These are phyloP conservation scores for Pseudochromis fuscus DNA, from an alignment of 2,797 vertebrate species.

Conservation along the genomic window DNA sequence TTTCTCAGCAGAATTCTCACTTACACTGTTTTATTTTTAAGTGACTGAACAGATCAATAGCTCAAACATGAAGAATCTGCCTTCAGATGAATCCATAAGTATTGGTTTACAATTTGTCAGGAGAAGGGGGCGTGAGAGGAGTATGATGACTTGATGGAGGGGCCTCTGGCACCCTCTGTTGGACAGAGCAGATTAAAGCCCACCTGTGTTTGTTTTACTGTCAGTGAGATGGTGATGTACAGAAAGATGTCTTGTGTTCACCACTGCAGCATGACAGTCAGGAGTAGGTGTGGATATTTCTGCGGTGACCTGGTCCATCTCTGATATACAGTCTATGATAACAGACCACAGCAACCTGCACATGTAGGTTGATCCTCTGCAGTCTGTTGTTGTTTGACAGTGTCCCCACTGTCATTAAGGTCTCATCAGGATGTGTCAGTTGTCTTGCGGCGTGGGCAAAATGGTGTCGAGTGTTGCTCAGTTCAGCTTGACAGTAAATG, in stretches of 20 bases:
- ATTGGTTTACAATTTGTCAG: neutral
- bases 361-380: too few relatives aligned
- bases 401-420: neutral
- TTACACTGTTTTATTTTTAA: slow-evolving; percentile 16
- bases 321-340: too few relatives aligned
- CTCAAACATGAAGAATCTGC: slow-evolving; percentile 9
- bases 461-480: too few relatives aligned
- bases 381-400: neutral
- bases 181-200: slow-evolving; percentile 60
- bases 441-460: slow-evolving; percentile 17
- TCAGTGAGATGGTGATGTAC: neutral
- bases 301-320: too few relatives aligned
- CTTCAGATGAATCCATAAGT: neutral
- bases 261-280: too few relatives aligned
- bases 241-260: too few relatives aligned
- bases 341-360: neutral
- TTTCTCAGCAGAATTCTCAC: slow-evolving; percentile 22
- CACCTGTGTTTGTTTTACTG: slow-evolving; percentile 6
- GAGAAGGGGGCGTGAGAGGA: neutral
- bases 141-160: too few relatives aligned
- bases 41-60: neutral
- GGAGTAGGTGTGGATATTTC: too few relatives aligned
- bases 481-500: too few relatives aligned
- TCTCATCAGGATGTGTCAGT: too few relatives aligned
- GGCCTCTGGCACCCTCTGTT: slow-evolving; percentile 80